Percentiles rank a stretch among this genome's conserved stretches.
These are phyloP conservation scores for Pachymerium ferrugineum DNA, from an alignment of 2,888 invertebrate genomes.

Conservation along the genomic window DNA sequence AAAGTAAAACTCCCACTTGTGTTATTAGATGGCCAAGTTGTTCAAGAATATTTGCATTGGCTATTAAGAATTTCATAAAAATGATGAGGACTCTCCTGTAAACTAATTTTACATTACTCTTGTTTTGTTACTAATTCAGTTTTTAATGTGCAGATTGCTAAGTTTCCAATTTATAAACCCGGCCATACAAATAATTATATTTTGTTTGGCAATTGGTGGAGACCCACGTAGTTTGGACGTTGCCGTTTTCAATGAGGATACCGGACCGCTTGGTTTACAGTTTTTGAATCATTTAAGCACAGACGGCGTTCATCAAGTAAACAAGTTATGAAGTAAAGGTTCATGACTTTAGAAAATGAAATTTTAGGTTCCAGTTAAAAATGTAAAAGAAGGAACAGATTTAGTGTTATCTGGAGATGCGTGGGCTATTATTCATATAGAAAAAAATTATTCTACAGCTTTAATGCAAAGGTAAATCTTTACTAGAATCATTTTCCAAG, in stretches of 20 bases:
- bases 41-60: constrained; percentile 6
- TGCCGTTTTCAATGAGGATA: constrained; percentile 48
- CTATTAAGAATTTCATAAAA: constrained; percentile 33
- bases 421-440: neutral
- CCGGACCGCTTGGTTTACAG: neutral
- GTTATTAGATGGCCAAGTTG: neutral
- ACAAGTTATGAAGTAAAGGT: neutral
- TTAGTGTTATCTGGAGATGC: neutral
- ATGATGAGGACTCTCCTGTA: constrained; percentile 35
- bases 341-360: no score
- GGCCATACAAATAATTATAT: constrained; percentile 48
- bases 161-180: constrained; percentile 49
- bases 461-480: neutral
- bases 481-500: neutral
- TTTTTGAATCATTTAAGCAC: neutral
- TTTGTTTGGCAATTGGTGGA: constrained; percentile 43
- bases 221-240: constrained; percentile 44
- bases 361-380: neutral
- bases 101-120: neutral
- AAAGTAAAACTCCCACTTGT: no score
- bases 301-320: neutral
- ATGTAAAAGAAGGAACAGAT: neutral
- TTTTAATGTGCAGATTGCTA: constrained; percentile 43
- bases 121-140: neutral
- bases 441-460: neutral